These are phyloP conservation scores for Drosophila dives DNA, from an alignment of 2,888 invertebrate species.

Conservation along the genomic window DNA sequence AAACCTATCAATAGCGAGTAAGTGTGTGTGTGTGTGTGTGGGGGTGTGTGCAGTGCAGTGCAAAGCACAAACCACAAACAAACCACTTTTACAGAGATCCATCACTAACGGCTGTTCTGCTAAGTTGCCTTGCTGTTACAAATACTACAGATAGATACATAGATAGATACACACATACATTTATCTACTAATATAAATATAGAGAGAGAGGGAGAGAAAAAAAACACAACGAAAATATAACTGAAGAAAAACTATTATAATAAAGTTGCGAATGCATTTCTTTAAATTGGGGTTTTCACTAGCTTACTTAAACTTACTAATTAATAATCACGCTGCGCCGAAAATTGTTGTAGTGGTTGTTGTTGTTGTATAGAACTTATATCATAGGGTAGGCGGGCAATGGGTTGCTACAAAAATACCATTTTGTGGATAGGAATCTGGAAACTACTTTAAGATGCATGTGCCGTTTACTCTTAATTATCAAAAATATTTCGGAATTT, in stretches of 20 bases:
- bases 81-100: conserved; percentile 73
- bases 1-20: conserved; percentile 55
- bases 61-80: conserved; percentile 35
- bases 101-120: conserved; percentile 77
- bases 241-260: conserved; percentile 29
- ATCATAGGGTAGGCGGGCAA: conserved; percentile 52
- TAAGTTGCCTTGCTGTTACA: conserved; percentile 54
- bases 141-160: conserved; percentile 51
- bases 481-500: not conserved
- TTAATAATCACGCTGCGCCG: conserved; percentile 81
- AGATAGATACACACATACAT: conserved; percentile 14
- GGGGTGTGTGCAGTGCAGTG: not conserved
- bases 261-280: conserved; percentile 20
- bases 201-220: not conserved
- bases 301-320: conserved; percentile 62
- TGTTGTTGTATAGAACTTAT: conserved; percentile 43
- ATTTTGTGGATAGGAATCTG: conserved; percentile 5
- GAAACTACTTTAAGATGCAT: conserved; percentile 35
- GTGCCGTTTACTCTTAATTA: conserved; percentile 38
- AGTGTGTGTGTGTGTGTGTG: conserved; percentile 19
- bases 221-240: conserved; percentile 21
- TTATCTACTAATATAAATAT: conserved; percentile 4
- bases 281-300: conserved; percentile 17
- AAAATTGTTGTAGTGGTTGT: conserved; percentile 44
- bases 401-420: conserved; percentile 36